Base-by-base conservation (phyloP, 2,113 vertebrate genomes). In the Vulpes ferrilata region DNA sequence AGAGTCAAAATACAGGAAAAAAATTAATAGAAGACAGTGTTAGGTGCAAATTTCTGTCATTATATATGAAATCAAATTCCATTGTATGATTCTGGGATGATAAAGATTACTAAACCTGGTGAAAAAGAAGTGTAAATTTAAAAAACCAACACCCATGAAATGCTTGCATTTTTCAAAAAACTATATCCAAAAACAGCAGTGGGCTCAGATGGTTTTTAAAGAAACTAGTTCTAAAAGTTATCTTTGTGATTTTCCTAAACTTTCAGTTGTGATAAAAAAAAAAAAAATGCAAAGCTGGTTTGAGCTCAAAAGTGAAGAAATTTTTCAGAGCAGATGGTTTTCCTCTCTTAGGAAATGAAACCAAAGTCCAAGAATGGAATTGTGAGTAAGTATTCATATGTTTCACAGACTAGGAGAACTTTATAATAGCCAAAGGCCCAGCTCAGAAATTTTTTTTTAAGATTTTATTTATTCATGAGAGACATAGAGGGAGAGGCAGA, bases 251-350 rank as follows among this genome's bases (percentile, higher is more conserved):
- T 93, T 69, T 93, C 32, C 43, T 85, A 11, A 97, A 69, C 32
- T 95, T 97, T 60, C 22, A 74, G 5, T 88, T 62, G 19, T 93
- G 38, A 82, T 67, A 92, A 89, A 97, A 88, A 95, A 78, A 83
- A 93, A 93, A 90, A 97, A 87, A 95, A 67, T 89, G 30, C 80
- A 96, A 96, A 90, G 74, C 48, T 93, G 57, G 7, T 92, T 90
- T 90, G 81, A 92, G 69, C 80, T 87, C n/a, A 30, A 4, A 19
- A 74, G 8, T 57, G 10, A 87, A 43, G 12, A 67, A 64, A 67
- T 65, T 71, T 81, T 93, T 94, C 12, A 30, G 55, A 95, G 51
- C 43, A 95, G 55, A 88, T 64, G 25, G 17, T 57, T 79, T 82
- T 51, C 15, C 9, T 90, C 20, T 8, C 71, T 67, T 80, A 65